A percentile compares a stretch with the other conserved stretches of the same genome.
Evolutionary conservation across 2,888 invertebrate species (phyloP).

Genomic region (Strigamia maritima): DNA sequence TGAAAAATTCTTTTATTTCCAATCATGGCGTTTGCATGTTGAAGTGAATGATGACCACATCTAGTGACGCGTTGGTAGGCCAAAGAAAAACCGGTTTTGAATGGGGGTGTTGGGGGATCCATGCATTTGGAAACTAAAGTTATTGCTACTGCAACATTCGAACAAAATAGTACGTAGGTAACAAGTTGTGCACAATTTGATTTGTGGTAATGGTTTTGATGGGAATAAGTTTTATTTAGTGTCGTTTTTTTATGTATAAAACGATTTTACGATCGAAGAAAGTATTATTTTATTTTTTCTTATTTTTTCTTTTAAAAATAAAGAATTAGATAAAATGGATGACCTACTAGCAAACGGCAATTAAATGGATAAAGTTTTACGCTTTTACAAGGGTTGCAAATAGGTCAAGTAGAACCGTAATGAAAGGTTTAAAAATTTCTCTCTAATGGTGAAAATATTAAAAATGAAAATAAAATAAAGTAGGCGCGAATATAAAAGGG

Average conservation of each 20-base stretch:
- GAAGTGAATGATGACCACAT: slow-evolving; percentile 30
- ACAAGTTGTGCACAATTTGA: not conserved
- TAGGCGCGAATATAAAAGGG: not conserved
- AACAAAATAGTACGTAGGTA: slow-evolving; percentile 23
- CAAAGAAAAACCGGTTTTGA: slow-evolving; percentile 17
- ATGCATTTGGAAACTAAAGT: slow-evolving; percentile 9
- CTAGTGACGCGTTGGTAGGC: slow-evolving; percentile 26
- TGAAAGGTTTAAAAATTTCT: not conserved
- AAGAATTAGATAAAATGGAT: slow-evolving; percentile 2
- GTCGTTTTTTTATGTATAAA: not conserved
- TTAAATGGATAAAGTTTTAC: slow-evolving; percentile 2
- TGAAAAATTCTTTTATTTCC: not conserved
- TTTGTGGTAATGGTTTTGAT: not conserved
- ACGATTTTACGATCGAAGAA: not conserved
- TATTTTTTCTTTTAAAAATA: not conserved
- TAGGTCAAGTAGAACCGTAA: slow-evolving; percentile 28
- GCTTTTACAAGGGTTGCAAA: slow-evolving; percentile 15
- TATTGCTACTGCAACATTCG: slow-evolving; percentile 16
- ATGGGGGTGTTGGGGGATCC: not conserved
- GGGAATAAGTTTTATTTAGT: not conserved
- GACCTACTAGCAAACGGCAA: slow-evolving; percentile 13
- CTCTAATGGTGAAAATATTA: not conserved
- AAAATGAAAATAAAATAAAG: not conserved
- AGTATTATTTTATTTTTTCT: not conserved
- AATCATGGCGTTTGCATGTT: slow-evolving; percentile 9